Evolutionary conservation across 2,888 invertebrate genomes (phyloP).

Genomic region (Thymelicus acteon): DNA sequence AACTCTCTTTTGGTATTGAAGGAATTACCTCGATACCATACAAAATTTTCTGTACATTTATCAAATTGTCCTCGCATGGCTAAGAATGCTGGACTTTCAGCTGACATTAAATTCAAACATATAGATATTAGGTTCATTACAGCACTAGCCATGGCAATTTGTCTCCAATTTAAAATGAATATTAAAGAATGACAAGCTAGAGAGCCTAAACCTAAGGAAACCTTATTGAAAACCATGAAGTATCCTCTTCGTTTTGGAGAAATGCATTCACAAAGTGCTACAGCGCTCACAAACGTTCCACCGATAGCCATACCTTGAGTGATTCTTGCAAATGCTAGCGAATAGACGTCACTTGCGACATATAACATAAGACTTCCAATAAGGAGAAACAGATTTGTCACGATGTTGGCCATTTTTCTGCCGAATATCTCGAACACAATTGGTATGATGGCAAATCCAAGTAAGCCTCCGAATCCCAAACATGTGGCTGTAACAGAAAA

Average conservation of each 20-base stretch:
- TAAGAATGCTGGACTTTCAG: constrained; percentile 57
- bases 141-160: constrained; percentile 44
- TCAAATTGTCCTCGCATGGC: constrained; percentile 54
- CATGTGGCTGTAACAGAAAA: constrained; percentile 50
- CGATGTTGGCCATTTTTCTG: constrained; percentile 49
- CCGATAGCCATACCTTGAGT: constrained; percentile 54
- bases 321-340: constrained; percentile 50
- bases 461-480: constrained; percentile 50
- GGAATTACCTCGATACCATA: constrained; percentile 52
- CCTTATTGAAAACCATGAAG: constrained; percentile 53
- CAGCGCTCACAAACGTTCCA: constrained; percentile 48
- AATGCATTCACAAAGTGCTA: constrained; percentile 55
- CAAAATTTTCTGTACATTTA: constrained; percentile 50
- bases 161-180: constrained; percentile 53
- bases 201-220: constrained; percentile 46
- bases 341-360: constrained; percentile 46
- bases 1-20: constrained; percentile 49
- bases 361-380: constrained; percentile 52
- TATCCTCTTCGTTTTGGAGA: constrained; percentile 54
- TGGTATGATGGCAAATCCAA: constrained; percentile 52
- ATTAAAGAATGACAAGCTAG: constrained; percentile 53
- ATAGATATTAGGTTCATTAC: neutral
- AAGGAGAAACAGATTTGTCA: constrained; percentile 41
- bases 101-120: constrained; percentile 43
- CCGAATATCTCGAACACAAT: constrained; percentile 54